Base-by-base conservation (phyloP, 2,888 invertebrate species). In the Troides oblongomaculatus region DNA sequence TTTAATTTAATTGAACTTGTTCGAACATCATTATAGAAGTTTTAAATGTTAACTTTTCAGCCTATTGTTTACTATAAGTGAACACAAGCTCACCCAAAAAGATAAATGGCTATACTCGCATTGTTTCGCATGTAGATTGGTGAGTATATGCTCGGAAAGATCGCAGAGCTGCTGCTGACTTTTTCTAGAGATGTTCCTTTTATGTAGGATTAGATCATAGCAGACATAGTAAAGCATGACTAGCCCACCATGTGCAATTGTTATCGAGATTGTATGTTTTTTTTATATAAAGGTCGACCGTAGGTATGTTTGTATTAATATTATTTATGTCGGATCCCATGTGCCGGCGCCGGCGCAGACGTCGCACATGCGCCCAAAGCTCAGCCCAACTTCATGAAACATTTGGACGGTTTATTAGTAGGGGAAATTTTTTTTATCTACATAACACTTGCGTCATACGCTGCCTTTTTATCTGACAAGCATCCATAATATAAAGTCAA, bases 321-420 rank as follows among this genome's bases (percentile, higher is more conserved):
- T 65, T 65, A 66, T 66, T 65, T 64, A 69, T 30, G 61, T 61
- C n/a, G 56, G 43, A 14, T 57, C 39, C 61, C 89, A 89, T 87
- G 84, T 89, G 89, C 79, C 78, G 81, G 80, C 82, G 80, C 72
- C 77, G 80, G 80, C 84, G 84, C 80, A 77, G 77, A 71, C 76
- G 74, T 75, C 75, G 73, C 79, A 80, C 73, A 76, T 80, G 79
- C 76, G 75, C 71, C 69, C 18, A 36, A n/a, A 53, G 46, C 72
- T 73, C 66, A 66, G 71, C 72, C 74, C 66, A 78, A 78, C 75
- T 70, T 76, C 75, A 71, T 69, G 73, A 69, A 69, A 73, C 69
- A 71, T 71, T 73, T 71, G 53, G 39, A 69, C 36, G 62, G 62
- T 30, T 69, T 65, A 65, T 65, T 69, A 57, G 65, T 69, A 57